These are phyloP conservation scores for Pteromalus puparum DNA, from an alignment of 1,140 invertebrate genomes.

Conservation along the genomic window DNA sequence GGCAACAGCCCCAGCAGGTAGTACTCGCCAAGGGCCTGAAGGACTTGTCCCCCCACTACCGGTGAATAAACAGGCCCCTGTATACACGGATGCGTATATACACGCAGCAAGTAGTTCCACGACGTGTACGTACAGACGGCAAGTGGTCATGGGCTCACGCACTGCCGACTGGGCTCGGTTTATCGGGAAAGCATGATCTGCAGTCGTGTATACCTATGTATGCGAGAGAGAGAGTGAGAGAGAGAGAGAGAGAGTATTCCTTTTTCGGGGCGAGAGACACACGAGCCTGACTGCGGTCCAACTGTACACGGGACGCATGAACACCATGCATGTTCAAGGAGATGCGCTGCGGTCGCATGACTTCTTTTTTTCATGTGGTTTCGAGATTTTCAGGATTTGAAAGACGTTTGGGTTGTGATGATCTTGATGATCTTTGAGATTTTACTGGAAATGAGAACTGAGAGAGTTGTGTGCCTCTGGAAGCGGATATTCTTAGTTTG, in stretches of 20 bases:
- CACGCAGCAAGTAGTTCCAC: too few relatives aligned
- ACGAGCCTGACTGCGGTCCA: constrained; percentile 64
- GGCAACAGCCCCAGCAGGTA: constrained; percentile 68
- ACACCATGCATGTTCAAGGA: constrained; percentile 46
- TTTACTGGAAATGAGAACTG: too few relatives aligned
- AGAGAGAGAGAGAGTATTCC: constrained; percentile 47
- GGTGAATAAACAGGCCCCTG: too few relatives aligned
- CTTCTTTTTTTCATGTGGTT: neutral
- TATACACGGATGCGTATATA: too few relatives aligned
- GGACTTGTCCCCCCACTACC: constrained; percentile 4
- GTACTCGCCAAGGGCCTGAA: constrained; percentile 64
- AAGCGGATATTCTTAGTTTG: too few relatives aligned
- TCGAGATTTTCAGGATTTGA: neutral
- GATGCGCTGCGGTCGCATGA: neutral
- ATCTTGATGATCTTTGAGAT: too few relatives aligned
- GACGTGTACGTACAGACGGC: neutral
- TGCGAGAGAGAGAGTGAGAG: neutral
- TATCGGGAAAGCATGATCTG: constrained; percentile 71
- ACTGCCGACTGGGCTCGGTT: constrained; percentile 65
- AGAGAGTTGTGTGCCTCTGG: too few relatives aligned
- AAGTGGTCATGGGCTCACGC: constrained; percentile 65
- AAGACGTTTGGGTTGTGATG: too few relatives aligned
- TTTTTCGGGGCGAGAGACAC: constrained; percentile 60
- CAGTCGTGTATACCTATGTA: neutral
- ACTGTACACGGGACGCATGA: constrained; percentile 67